Conservation (phyloP, 1,140 invertebrate genomes). For the Coptotermes formosanus region DNA sequence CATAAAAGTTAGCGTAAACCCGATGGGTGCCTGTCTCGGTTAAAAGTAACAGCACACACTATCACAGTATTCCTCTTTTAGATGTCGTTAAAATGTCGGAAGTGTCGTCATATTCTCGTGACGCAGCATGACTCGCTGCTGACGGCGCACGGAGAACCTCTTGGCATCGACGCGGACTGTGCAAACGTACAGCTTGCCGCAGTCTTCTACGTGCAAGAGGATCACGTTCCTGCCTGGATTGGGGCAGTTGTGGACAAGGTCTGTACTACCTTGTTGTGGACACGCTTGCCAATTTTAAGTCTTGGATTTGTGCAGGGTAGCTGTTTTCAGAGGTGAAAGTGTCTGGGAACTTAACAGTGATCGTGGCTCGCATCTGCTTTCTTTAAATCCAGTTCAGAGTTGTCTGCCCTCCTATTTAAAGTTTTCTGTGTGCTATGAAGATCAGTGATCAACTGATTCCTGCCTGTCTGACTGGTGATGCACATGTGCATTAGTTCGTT, state of each 20-base stretch:
- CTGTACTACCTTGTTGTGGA: background rate
- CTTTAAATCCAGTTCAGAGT: no score
- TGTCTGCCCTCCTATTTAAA: no score
- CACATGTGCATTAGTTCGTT: no score
- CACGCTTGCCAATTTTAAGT: background rate
- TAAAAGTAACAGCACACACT: no score
- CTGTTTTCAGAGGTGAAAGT: background rate
- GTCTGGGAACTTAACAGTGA: no score
- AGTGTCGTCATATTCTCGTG: background rate
- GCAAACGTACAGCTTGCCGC: background rate
- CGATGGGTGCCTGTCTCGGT: no score
- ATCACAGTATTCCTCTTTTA: background rate
- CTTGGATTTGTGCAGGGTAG: background rate
- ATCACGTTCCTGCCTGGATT: background rate
- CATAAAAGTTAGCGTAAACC: no score
- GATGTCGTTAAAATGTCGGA: background rate
- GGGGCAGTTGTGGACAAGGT: background rate
- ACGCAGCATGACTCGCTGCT: background rate
- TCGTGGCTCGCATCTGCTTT: no score
- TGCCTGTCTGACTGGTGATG: no score
- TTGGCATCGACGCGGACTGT: background rate
- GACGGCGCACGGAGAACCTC: background rate
- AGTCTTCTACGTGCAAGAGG: background rate
- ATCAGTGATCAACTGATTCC: no score
- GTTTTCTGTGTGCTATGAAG: no score